These are phyloP conservation scores for Limenitis camilla DNA, from an alignment of 2,888 invertebrate genomes.

Conservation along the genomic window DNA sequence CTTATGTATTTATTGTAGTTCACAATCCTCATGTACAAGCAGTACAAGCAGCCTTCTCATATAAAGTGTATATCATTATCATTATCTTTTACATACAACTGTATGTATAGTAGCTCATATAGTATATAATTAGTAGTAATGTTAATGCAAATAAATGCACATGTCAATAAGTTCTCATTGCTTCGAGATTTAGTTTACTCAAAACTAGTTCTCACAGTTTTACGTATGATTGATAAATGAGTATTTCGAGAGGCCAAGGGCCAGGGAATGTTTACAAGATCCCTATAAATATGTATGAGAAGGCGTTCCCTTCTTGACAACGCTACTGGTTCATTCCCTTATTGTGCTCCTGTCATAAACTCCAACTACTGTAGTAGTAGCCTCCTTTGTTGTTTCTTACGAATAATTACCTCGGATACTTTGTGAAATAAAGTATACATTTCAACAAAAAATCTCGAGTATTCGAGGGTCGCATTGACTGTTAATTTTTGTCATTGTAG, in stretches of 20 bases:
- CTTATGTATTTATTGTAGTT: no score
- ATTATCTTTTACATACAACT: background rate
- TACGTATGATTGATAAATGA: constrained; percentile 19
- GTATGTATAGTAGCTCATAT: constrained; percentile 3
- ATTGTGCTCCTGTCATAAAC: constrained; percentile 59
- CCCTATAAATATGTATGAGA: constrained; percentile 65
- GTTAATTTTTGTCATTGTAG: constrained; percentile 68
- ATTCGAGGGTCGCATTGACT: constrained; percentile 53
- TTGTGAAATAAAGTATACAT: constrained; percentile 65
- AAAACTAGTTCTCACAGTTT: constrained; percentile 19
- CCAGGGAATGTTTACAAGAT: constrained; percentile 23
- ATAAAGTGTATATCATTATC: no score
- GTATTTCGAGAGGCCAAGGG: constrained; percentile 12
- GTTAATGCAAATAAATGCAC: constrained; percentile 15
- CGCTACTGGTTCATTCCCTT: constrained; percentile 51
- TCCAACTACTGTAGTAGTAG: constrained; percentile 52
- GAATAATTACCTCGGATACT: constrained; percentile 63
- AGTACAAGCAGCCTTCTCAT: no score
- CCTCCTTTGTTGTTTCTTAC: constrained; percentile 68
- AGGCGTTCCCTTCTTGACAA: constrained; percentile 54
- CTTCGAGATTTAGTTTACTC: constrained; percentile 5
- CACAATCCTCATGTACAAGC: no score
- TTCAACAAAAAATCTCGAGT: constrained; percentile 61
- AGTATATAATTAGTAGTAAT: constrained; percentile 3
- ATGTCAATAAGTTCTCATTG: constrained; percentile 12